Evolutionary conservation across 2,888 invertebrate species (phyloP).

Genomic region (Nomada lathburiana): DNA sequence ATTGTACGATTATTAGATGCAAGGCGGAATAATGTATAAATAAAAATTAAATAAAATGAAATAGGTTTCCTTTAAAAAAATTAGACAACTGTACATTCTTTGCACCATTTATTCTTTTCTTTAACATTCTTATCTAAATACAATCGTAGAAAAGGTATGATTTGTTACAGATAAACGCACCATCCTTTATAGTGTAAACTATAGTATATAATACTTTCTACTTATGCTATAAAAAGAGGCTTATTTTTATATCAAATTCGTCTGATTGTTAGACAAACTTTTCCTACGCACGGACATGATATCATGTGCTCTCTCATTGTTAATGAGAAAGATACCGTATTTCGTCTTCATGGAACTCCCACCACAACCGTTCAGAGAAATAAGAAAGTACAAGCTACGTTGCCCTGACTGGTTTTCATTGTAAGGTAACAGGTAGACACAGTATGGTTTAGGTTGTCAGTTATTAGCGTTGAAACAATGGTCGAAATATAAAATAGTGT

Average conservation of each 20-base stretch:
- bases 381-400: constrained; percentile 75
- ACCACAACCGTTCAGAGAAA: constrained; percentile 66
- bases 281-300: neutral
- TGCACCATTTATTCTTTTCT: no score
- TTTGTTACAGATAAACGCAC: no score
- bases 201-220: no score
- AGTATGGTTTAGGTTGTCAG: constrained; percentile 55
- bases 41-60: no score
- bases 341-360: constrained; percentile 60
- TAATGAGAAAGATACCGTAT: constrained; percentile 69
- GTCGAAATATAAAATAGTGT: neutral
- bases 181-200: no score
- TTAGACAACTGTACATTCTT: no score
- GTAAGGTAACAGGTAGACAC: constrained; percentile 61
- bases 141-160: no score
- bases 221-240: neutral
- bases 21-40: no score
- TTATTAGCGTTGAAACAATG: neutral
- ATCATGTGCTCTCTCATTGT: constrained; percentile 27
- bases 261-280: neutral
- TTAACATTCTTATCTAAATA: no score
- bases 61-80: no score
- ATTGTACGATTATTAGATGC: no score
- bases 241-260: neutral
- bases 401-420: constrained; percentile 65